Conservation (phyloP, 2,797 vertebrate genomes). For the Takifugu rubripes region DNA sequence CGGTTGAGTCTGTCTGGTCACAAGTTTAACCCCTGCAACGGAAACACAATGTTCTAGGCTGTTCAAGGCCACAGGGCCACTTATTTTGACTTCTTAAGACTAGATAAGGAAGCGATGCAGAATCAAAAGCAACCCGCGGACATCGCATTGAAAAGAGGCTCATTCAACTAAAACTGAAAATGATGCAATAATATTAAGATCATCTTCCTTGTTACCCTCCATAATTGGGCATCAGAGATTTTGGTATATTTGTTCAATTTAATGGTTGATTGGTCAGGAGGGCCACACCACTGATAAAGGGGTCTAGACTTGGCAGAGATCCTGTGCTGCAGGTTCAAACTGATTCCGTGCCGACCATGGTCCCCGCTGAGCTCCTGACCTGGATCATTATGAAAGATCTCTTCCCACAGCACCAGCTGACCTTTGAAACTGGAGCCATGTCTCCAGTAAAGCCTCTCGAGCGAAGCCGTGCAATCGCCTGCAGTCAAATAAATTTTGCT, state of each 20-base stretch:
- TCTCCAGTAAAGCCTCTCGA: not conserved
- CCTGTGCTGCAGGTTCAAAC: not conserved
- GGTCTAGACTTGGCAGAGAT: not conserved
- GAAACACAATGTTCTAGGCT: not conserved
- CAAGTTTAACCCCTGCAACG: not conserved
- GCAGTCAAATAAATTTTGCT: not conserved
- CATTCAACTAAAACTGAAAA: not conserved
- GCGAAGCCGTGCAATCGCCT: not conserved
- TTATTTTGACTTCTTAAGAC: not conserved
- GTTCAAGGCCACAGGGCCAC: not conserved
- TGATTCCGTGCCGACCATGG: rapidly evolving
- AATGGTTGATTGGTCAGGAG: too few relatives aligned
- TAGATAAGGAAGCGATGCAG: not conserved
- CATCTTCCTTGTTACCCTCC: too few relatives aligned
- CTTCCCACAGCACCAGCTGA: not conserved
- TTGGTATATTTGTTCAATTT: not conserved
- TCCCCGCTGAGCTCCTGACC: not conserved
- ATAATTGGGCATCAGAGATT: too few relatives aligned
- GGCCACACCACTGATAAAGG: not conserved
- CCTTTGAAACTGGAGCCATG: slow-evolving; percentile 7
- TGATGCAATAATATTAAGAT: too few relatives aligned
- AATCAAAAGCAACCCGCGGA: not conserved
- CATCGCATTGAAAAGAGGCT: not conserved
- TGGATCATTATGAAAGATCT: not conserved
- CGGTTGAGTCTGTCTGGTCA: not conserved